These are phyloP conservation scores for Sisyra terminalis DNA, from an alignment of 2,888 invertebrate genomes.

Conservation along the genomic window DNA sequence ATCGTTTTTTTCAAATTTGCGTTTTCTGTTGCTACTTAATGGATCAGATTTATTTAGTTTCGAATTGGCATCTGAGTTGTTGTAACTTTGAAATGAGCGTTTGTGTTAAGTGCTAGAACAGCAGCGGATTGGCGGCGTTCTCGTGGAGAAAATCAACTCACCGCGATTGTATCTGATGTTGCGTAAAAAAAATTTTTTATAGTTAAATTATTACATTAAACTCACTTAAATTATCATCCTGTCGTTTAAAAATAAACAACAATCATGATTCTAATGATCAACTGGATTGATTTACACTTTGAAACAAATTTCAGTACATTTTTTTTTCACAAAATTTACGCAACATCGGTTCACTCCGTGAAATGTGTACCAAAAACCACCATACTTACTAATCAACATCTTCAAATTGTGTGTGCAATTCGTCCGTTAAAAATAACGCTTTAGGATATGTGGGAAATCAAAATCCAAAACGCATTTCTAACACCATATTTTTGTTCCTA, in stretches of 20 bases:
- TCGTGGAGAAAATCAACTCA: constrained; percentile 3
- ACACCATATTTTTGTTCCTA: constrained; percentile 11
- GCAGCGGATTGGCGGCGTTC: constrained; percentile 18
- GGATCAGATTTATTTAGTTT: not conserved
- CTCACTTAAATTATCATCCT: not conserved
- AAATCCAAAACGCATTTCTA: constrained; percentile 8
- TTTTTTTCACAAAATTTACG: not conserved
- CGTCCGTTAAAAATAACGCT: constrained; percentile 6
- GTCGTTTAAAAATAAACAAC: not conserved
- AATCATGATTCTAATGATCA: not conserved
- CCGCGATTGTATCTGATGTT: constrained; percentile 2
- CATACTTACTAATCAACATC: constrained; percentile 8
- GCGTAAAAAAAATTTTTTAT: not conserved
- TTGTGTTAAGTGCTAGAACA: constrained; percentile 29
- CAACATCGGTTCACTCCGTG: constrained; percentile 1
- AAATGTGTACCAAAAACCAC: not conserved
- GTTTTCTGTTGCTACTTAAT: not conserved
- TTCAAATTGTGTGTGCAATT: constrained; percentile 9
- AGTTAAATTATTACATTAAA: not conserved
- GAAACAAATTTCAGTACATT: not conserved
- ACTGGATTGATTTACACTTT: not conserved
- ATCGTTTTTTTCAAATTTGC: not conserved
- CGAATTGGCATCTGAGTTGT: not conserved
- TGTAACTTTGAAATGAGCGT: not conserved
- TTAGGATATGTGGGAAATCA: constrained; percentile 6